These are phyloP conservation scores for Oscheius onirici DNA, from an alignment of 2,888 invertebrate species.

Conservation along the genomic window DNA sequence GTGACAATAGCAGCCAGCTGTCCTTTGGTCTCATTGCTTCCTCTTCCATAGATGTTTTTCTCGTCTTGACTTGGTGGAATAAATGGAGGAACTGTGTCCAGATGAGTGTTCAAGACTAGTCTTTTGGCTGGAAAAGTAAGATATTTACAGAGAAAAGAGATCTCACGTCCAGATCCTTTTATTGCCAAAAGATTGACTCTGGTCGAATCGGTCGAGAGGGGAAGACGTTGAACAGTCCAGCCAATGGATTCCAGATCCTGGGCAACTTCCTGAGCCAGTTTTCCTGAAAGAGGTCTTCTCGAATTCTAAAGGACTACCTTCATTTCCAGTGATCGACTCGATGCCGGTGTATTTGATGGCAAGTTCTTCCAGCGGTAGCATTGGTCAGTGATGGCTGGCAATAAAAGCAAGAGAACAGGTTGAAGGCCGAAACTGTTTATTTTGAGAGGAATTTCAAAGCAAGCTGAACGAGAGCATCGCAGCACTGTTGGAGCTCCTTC, in stretches of 20 bases:
- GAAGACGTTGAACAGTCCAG: slow-evolving; percentile 52
- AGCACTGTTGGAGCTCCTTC: slow-evolving; percentile 43
- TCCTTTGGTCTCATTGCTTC: slow-evolving; percentile 70
- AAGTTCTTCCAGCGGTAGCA: slow-evolving; percentile 5
- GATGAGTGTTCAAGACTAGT: slow-evolving; percentile 66
- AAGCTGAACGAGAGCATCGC: slow-evolving; percentile 39
- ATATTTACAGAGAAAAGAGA: background rate
- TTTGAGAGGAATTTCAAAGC: slow-evolving; percentile 24
- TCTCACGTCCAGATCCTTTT: slow-evolving; percentile 25
- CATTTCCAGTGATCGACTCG: slow-evolving; percentile 57
- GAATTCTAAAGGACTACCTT: slow-evolving; percentile 42
- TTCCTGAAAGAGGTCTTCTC: background rate
- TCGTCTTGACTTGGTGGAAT: slow-evolving; percentile 60
- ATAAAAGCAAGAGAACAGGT: background rate
- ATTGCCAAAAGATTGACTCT: slow-evolving; percentile 59
- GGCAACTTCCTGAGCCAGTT: background rate
- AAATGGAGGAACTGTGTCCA: slow-evolving; percentile 70
- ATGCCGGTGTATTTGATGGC: slow-evolving; percentile 52
- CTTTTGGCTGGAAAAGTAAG: background rate
- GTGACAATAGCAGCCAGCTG: slow-evolving; percentile 66
- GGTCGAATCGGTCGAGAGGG: slow-evolving; percentile 35
- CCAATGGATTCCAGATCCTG: slow-evolving; percentile 42
- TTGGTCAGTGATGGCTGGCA: background rate
- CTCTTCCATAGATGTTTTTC: slow-evolving; percentile 63
- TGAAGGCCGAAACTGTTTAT: slow-evolving; percentile 1